phyloP scores from a whole-genome alignment of 2,888 invertebrate genomes.

The Cerastoderma edule region DNA sequence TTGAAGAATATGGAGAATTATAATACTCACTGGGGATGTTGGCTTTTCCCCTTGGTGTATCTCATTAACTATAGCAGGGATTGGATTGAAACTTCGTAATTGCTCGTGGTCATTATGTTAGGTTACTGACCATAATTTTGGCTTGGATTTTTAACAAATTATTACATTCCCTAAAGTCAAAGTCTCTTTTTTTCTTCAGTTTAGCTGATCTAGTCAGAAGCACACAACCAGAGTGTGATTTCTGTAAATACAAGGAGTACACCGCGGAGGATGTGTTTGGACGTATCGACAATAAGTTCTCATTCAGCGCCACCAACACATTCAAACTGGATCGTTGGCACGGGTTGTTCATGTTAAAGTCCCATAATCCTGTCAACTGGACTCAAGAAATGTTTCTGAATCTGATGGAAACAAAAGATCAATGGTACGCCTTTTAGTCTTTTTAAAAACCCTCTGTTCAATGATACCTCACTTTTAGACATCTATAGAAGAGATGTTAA shows the following conservation, averaged over 20 bases:
- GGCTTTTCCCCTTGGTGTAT: too few relatives aligned
- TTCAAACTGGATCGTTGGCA: slow-evolving; percentile 84
- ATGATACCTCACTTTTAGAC: too few relatives aligned
- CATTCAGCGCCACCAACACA: slow-evolving; percentile 83
- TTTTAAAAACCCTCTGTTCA: too few relatives aligned
- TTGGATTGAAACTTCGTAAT: too few relatives aligned
- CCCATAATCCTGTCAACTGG: slow-evolving; percentile 83
- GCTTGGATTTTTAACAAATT: too few relatives aligned
- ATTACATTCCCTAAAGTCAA: not conserved
- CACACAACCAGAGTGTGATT: slow-evolving; percentile 81
- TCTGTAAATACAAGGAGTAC: slow-evolving; percentile 79
- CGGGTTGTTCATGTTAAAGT: slow-evolving; percentile 81
- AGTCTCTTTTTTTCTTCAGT: slow-evolving; percentile 2
- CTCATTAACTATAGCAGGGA: too few relatives aligned
- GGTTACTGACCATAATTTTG: too few relatives aligned
- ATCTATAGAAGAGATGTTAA: too few relatives aligned
- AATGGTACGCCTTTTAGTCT: slow-evolving; percentile 84
- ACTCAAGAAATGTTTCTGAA: slow-evolving; percentile 79
- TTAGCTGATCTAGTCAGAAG: slow-evolving; percentile 63
- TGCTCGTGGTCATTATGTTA: too few relatives aligned
- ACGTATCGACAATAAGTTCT: slow-evolving; percentile 80
- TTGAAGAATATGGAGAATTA: too few relatives aligned
- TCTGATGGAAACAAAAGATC: slow-evolving; percentile 78
- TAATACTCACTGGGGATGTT: too few relatives aligned
- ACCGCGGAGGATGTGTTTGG: slow-evolving; percentile 84